Evolutionary conservation across 2,113 vertebrate species (phyloP).

Genomic region (Urocitellus parryii): DNA sequence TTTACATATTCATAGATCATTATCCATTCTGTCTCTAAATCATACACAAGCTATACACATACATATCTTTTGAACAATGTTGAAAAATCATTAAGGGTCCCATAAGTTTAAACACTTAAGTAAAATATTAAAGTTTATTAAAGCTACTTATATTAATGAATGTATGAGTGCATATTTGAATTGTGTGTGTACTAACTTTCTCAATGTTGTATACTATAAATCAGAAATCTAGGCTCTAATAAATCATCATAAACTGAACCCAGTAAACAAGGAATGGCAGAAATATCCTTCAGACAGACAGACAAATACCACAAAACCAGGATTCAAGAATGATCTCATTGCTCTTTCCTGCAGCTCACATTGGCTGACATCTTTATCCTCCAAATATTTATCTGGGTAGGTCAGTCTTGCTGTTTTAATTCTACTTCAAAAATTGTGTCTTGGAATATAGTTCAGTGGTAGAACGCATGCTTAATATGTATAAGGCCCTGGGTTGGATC

Average conservation of each 20-base stretch:
- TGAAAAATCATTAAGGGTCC: constrained; percentile 32
- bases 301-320: neutral
- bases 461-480: neutral
- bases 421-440: constrained; percentile 29
- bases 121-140: constrained; percentile 35
- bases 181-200: constrained; percentile 47
- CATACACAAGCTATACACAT: constrained; percentile 32
- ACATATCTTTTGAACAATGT: constrained; percentile 29
- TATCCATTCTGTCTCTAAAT: constrained; percentile 42
- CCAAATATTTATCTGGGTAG: constrained; percentile 49
- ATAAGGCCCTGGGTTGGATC: neutral
- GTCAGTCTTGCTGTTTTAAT: neutral
- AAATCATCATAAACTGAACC: constrained; percentile 35
- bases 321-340: neutral
- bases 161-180: constrained; percentile 20
- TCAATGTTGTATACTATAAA: neutral
- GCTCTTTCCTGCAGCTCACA: neutral
- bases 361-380: constrained; percentile 38
- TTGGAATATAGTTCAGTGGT: neutral
- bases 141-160: constrained; percentile 20
- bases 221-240: constrained; percentile 30
- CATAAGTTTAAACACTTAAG: constrained; percentile 27
- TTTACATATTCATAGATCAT: constrained; percentile 8
- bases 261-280: neutral
- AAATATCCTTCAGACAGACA: constrained; percentile 11